A percentile compares a stretch with the other conserved stretches of the same genome.
These are phyloP conservation scores for Alethe castanea DNA, from an alignment of 2,113 vertebrate genomes.

Conservation along the genomic window DNA sequence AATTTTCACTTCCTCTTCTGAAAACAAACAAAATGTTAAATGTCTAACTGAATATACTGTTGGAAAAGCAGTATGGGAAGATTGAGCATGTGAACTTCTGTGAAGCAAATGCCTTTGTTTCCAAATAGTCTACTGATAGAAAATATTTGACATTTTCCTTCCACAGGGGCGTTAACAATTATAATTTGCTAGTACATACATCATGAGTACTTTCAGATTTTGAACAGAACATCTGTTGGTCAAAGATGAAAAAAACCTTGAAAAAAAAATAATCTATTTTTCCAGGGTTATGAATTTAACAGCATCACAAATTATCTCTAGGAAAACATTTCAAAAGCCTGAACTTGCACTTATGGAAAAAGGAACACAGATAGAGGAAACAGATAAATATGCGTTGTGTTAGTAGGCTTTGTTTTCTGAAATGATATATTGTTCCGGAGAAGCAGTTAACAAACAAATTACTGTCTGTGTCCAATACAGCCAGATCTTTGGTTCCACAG, in stretches of 20 bases:
- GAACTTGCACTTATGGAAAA: slow-evolving; percentile 67
- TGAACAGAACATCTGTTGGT: slow-evolving; percentile 48
- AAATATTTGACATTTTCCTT: slow-evolving; percentile 60
- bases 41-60: neutral
- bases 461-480: slow-evolving; percentile 60
- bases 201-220: neutral
- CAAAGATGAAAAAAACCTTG: slow-evolving; percentile 33
- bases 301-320: slow-evolving; percentile 51
- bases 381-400: slow-evolving; percentile 74
- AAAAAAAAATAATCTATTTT: neutral
- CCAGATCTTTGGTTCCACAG: slow-evolving; percentile 62
- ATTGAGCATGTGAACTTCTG: neutral
- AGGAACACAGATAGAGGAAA: slow-evolving; percentile 80
- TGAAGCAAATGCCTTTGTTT: slow-evolving; percentile 42
- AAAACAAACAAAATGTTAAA: neutral
- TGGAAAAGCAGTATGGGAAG: neutral
- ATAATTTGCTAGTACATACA: neutral
- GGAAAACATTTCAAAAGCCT: slow-evolving; percentile 46
- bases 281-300: slow-evolving; percentile 26
- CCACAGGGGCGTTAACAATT: slow-evolving; percentile 39
- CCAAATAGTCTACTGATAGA: slow-evolving; percentile 21
- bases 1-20: slow-evolving; percentile 36
- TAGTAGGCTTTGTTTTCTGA: slow-evolving; percentile 76
- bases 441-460: slow-evolving; percentile 76
- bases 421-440: slow-evolving; percentile 79